phyloP scores from a whole-genome alignment of 2,113 vertebrate species.

The Rhodinocichla rosea region DNA sequence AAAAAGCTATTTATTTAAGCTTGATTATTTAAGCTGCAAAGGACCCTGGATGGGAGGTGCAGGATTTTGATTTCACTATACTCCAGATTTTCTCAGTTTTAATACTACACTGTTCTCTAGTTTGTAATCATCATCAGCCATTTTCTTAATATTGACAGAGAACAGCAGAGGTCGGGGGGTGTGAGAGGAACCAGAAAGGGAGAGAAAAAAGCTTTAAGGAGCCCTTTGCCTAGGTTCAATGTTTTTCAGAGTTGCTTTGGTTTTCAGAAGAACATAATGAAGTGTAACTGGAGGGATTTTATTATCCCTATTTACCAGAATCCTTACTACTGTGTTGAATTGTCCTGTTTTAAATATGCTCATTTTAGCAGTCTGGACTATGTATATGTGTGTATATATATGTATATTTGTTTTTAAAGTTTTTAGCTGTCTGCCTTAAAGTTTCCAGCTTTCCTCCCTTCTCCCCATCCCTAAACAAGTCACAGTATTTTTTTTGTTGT shows the following conservation, averaged over 20 bases:
- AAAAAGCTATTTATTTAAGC: background rate
- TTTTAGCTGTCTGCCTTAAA: background rate
- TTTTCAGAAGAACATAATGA: background rate
- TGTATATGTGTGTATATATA: background rate
- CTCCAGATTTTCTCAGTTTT: background rate
- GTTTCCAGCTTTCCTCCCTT: background rate
- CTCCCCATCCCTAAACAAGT: background rate
- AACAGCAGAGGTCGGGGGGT: background rate
- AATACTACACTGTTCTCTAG: background rate
- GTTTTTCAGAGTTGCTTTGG: background rate
- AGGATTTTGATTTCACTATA: background rate
- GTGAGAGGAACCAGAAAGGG: background rate
- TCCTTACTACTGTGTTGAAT: background rate
- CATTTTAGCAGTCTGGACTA: background rate
- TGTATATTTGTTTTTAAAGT: background rate
- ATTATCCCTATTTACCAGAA: background rate
- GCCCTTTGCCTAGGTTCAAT: background rate
- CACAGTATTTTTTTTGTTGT: background rate
- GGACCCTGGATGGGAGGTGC: background rate
- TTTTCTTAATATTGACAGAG: background rate
- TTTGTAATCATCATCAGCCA: background rate
- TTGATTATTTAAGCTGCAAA: background rate
- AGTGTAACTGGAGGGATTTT: background rate
- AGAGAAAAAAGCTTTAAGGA: background rate
- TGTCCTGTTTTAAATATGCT: background rate